phyloP scores from a whole-genome alignment of 2,113 vertebrate species.

The Alligator mississippiensis region DNA sequence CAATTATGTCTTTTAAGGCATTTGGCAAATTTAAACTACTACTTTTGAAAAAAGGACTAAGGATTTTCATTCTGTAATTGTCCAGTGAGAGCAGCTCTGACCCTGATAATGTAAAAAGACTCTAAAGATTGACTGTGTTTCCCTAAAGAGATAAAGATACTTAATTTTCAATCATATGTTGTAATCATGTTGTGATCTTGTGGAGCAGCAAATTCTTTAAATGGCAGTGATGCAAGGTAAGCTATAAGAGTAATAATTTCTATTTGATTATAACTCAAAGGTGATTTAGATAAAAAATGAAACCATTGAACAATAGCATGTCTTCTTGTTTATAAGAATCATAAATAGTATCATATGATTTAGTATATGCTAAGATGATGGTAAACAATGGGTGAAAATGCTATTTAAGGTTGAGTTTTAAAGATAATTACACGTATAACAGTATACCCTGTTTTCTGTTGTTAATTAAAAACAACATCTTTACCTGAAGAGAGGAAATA shows the following conservation, averaged over 20 bases:
- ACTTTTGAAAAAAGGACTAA: background rate
- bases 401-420: background rate
- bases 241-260: conserved; percentile 43
- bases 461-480: conserved; percentile 3
- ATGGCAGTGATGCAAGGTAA: conserved; percentile 29
- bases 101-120: conserved; percentile 17
- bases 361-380: background rate
- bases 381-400: background rate
- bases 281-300: conserved; percentile 16
- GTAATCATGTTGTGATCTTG: background rate
- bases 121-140: conserved; percentile 49
- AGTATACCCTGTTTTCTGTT: background rate
- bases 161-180: conserved; percentile 36
- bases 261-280: conserved; percentile 41
- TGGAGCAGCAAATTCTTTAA: conserved; percentile 22
- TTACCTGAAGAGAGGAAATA: background rate
- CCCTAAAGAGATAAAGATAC: conserved; percentile 4
- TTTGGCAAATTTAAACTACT: background rate
- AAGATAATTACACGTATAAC: conserved; percentile 18
- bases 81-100: conserved; percentile 24
- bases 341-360: conserved; percentile 30
- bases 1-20: too few relatives aligned
- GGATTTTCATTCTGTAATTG: background rate
- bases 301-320: background rate
- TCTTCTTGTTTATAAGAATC: conserved; percentile 12